Base-by-base conservation (phyloP, 2,888 invertebrate species). In the Volucella zonaria region DNA sequence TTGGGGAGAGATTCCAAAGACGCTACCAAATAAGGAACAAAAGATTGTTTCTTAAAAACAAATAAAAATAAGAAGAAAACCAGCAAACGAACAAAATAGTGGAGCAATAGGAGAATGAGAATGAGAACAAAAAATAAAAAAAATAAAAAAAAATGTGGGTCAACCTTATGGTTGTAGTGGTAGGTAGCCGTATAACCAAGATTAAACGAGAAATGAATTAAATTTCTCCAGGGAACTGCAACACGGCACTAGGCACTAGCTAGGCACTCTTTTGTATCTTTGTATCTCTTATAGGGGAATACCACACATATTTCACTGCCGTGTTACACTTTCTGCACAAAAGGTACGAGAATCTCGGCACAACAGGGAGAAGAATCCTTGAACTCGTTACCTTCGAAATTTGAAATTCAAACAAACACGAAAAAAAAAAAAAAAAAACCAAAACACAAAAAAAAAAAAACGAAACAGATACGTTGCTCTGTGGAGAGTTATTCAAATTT, bases 61-160 rank as follows among this genome's bases (percentile, higher is more conserved):
- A 11, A 68, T 18, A 51, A 58, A 56, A 49, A 40, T 12, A 59
- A 71, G 42, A 12, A 47, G 18, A 51, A 52, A 76, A 61, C 51
- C 43, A 51, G 11, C 8, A 47, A 59, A 38, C 11, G 58, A 75
- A 74, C 42, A n/a, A 47, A 58, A 79, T 58, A 74, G 79, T 64
- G 64, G 51, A 78, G 56, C 59, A 59, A 56, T 56, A 64, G 31
- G 23, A 82, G 54, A 62, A 14, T 43, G 40, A 83, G 73, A 88
- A 31, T 31, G 54, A 81, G 82, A 67, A 64, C 67, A 52, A 54
- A 38, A 59, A 62, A 14, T 56, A 74, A 79, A 77, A 79, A 79
- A 87, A 87, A 75, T 87, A 86, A 85, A 87, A 82, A 81, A 87
- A 87, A 87, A 90, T 89, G 88, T 90, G 87, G 90, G 90, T 90